These are phyloP conservation scores for Anoplopoma fimbria DNA, from an alignment of 2,113 vertebrate genomes.

Conservation along the genomic window DNA sequence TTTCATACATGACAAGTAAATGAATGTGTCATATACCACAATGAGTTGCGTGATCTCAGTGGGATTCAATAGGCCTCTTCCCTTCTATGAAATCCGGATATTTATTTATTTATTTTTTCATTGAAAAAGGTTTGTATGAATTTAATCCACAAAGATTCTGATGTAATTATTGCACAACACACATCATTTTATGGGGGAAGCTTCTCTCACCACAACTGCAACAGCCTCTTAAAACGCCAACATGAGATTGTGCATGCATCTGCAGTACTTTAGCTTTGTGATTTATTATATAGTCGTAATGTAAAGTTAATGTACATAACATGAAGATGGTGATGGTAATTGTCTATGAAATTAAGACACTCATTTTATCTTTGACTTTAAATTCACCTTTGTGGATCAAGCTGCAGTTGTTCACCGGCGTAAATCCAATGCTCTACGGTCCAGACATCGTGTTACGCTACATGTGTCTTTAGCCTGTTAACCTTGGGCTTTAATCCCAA, in stretches of 20 bases:
- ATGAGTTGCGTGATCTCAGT: not conserved
- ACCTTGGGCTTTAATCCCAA: slow-evolving; percentile 10
- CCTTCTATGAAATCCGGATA: not conserved
- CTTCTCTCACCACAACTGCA: not conserved
- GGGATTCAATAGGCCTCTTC: not conserved
- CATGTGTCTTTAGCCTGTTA: slow-evolving; percentile 4
- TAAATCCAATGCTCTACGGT: not conserved
- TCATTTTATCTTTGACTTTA: not conserved
- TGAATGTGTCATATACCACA: not conserved
- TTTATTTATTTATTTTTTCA: not conserved
- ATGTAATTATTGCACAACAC: slow-evolving; percentile 3
- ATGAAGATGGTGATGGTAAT: not conserved
- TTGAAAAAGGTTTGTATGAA: not conserved
- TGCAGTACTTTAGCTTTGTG: not conserved
- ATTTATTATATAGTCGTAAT: not conserved
- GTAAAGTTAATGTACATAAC: not conserved
- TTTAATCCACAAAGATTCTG: not conserved
- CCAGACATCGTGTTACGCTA: not conserved
- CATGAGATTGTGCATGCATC: not conserved
- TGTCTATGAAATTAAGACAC: not conserved
- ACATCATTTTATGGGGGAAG: not conserved
- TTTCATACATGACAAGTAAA: not conserved
- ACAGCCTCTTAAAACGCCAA: not conserved
- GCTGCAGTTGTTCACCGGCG: not conserved
- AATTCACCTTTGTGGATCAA: not conserved